Evolutionary conservation across 1,140 invertebrate genomes (phyloP), one percentile per base, ranked within the genome.

Genomic region (Onthophagus taurus): DNA sequence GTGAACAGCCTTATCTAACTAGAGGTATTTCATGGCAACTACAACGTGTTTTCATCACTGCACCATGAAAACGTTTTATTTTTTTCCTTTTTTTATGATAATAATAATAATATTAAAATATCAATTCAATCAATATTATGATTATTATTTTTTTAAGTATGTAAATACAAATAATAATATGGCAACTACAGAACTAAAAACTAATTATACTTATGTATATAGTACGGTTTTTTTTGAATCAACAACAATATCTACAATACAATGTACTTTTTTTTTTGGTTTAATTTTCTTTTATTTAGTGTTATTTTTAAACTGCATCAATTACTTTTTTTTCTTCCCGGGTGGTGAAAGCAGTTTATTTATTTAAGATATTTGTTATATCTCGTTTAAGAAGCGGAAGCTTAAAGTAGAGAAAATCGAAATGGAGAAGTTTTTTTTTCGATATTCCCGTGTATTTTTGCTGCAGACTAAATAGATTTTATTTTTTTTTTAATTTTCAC

Each of bases 171-270:
- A n/a, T n/a, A n/a, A n/a, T 16, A 11, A 18, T 18, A 21, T 21
- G 35, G 33, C 17, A 33, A 42, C 41, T 31, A 44, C 35, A 30
- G 51, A 55, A 52, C 47, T 44, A 50, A 55, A 55, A 48, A 55
- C n/a, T n/a, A n/a, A n/a, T n/a, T n/a, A n/a, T n/a, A n/a, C n/a
- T n/a, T n/a, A n/a, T n/a, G n/a, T n/a, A n/a, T n/a, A n/a, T n/a
- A n/a, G n/a, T n/a, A n/a, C n/a, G n/a, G n/a, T 49, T 48, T 45
- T 43, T 52, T 44, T 53, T 49, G 52, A 59, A 58, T 63, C 48
- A 64, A 58, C 59, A 64, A 64, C 60, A 64, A 61, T 63, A 63
- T 63, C 61, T 62, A 63, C 57, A 61, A 49, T 59, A 62, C 53
- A 59, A 48, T 55, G 47, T 54, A 57, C 49, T n/a, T n/a, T n/a